Evolutionary conservation across 2,888 invertebrate genomes (phyloP), one percentile per base, ranked within the genome.

Genomic region (Glaucopsyche alexis): DNA sequence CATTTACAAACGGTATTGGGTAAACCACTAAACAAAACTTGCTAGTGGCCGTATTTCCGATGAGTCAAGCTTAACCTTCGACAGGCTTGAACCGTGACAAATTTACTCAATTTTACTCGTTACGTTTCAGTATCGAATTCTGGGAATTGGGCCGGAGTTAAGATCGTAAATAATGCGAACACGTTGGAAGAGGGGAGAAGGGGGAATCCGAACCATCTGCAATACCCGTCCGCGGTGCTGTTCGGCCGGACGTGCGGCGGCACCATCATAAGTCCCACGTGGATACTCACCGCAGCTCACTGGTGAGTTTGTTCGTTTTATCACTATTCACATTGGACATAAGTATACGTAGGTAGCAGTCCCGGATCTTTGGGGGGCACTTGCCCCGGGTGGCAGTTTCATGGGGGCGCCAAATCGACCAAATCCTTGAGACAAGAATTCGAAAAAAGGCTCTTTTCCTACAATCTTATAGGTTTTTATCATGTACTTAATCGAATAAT

Each of bases 191-290:
- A 72, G 76, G 70, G 0, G 70, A 73, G n/a, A 74, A 55, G 14
- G 0, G 14, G 9, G 40, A 60, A 60, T 19, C 78, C 81, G 0
- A 77, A 78, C 40, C 78, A 80, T 67, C 76, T 81, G 71, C 73
- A 72, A n/a, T 80, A 75, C 75, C 92, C 92, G 0, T 84, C 87
- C 66, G 91, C 92, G 0, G 87, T 91, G 50, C 87, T 93, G 7
- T 91, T 88, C 80, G 90, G 91, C 66, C 83, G 85, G 66, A 89
- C 88, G 60, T 93, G 92, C 76, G 92, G 92, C 1, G 92, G 92
- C 16, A 84, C 90, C 77, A 90, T 93, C 81, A 89, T 93, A 79
- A 85, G 88, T 78, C 81, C 85, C 55, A 87, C 77, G 8, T 92
- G 92, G 92, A 75, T 92, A 52, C 84, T 92, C 69, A 86, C 88